Percentiles rank a stretch among this genome's conserved stretches.
Evolutionary conservation across 2,888 invertebrate species (phyloP).

Genomic region (Eremobia ochroleuca): DNA sequence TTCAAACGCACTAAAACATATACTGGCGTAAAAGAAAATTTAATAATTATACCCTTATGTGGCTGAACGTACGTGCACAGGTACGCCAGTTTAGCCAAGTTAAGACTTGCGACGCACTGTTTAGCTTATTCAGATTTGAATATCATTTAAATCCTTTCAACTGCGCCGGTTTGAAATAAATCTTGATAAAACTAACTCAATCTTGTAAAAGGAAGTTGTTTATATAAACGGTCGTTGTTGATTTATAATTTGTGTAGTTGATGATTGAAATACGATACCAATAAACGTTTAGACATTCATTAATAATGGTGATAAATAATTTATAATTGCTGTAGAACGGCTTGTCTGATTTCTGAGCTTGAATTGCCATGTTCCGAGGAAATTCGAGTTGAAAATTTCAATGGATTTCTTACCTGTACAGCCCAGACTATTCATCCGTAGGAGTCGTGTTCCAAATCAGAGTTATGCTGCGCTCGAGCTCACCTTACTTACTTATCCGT

Average conservation of each 20-base stretch:
- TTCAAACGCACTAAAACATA: conserved; percentile 60
- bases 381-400: conserved; percentile 35
- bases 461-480: conserved; percentile 38
- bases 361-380: conserved; percentile 19
- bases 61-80: conserved; percentile 68
- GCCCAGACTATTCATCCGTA: conserved; percentile 44
- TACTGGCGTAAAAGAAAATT: conserved; percentile 49
- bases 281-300: conserved; percentile 39
- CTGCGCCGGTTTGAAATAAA: conserved; percentile 55
- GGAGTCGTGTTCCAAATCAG: conserved; percentile 57
- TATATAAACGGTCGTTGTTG: conserved; percentile 27
- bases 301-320: conserved; percentile 22
- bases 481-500: conserved; percentile 48
- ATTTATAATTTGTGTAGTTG: conserved; percentile 40
- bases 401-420: conserved; percentile 42
- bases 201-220: conserved; percentile 56
- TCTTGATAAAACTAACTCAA: conserved; percentile 56
- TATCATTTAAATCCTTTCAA: conserved; percentile 67
- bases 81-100: conserved; percentile 69
- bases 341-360: conserved; percentile 31
- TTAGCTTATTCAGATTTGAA: conserved; percentile 70
- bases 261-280: conserved; percentile 28
- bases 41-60: conserved; percentile 66
- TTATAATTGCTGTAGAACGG: conserved; percentile 13
- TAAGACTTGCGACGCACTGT: conserved; percentile 66